These are phyloP conservation scores for Thryonomys swinderianus DNA, from an alignment of 2,113 vertebrate species.

Conservation along the genomic window DNA sequence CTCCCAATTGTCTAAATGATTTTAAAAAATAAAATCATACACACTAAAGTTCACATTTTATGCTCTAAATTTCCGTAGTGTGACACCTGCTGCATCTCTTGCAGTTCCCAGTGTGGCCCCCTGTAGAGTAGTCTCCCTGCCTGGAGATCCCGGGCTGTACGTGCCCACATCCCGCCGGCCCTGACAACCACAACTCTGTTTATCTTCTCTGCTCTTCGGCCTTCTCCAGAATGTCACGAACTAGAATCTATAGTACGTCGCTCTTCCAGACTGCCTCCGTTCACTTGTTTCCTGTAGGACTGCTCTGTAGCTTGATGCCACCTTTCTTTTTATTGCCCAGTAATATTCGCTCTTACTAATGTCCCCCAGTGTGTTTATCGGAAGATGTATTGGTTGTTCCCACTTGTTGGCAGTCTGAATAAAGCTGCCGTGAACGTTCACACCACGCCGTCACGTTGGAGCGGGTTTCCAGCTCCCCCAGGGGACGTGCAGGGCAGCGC, in stretches of 20 bases:
- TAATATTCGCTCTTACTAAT: not conserved
- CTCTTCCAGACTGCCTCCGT: constrained; percentile 17
- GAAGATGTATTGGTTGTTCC: constrained; percentile 5
- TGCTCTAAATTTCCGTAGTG: not conserved
- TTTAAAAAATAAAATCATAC: not conserved
- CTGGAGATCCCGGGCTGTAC: not conserved
- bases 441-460: constrained; percentile 3
- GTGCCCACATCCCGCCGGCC: accelerated
- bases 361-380: not conserved
- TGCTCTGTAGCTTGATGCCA: not conserved
- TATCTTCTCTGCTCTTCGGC: not conserved
- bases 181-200: not conserved
- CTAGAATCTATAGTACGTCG: not conserved
- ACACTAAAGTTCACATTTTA: constrained; percentile 13
- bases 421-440: not conserved
- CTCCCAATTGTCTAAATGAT: not conserved
- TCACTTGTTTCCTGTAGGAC: constrained; percentile 17
- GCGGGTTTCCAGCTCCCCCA: not conserved
- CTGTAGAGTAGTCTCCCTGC: not conserved
- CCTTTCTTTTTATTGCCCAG: constrained; percentile 53
- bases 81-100: constrained; percentile 33
- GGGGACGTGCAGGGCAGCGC: not conserved
- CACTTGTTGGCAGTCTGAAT: not conserved
- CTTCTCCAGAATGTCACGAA: not conserved
- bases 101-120: not conserved